phyloP scores from a whole-genome alignment of 2,888 invertebrate genomes.

The Cataglyphis rosenhaueri region DNA sequence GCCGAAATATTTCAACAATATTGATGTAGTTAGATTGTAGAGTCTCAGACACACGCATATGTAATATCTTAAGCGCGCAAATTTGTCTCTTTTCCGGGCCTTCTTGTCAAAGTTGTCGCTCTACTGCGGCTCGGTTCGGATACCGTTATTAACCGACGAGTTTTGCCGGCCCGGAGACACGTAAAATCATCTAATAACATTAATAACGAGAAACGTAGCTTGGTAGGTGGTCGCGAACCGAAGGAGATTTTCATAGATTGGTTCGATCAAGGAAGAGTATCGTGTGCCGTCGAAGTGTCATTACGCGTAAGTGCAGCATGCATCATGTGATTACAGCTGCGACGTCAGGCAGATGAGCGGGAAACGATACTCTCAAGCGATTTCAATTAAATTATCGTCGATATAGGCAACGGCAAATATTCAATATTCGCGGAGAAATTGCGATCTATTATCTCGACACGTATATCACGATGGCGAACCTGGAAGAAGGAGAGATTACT shows the following conservation, averaged over 20 bases:
- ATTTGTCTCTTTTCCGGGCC: constrained; percentile 72
- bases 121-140: constrained; percentile 71
- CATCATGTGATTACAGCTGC: constrained; percentile 52
- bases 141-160: constrained; percentile 79
- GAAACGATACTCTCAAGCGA: constrained; percentile 52
- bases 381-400: constrained; percentile 51
- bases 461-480: constrained; percentile 10
- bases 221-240: constrained; percentile 69
- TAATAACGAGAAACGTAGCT: constrained; percentile 72
- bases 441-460: constrained; percentile 49
- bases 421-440: constrained; percentile 45
- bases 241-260: constrained; percentile 52
- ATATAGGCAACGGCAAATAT: constrained; percentile 38
- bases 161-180: constrained; percentile 74
- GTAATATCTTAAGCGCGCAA: constrained; percentile 19
- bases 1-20: constrained; percentile 33
- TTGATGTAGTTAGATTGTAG: constrained; percentile 17
- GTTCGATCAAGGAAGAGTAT: constrained; percentile 42
- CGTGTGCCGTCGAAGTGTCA: constrained; percentile 53
- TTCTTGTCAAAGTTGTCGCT: constrained; percentile 75
- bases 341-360: constrained; percentile 44
- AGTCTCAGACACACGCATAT: constrained; percentile 2
- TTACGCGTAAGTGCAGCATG: constrained; percentile 57
- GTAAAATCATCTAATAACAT: constrained; percentile 78
- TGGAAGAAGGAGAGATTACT: not conserved